phyloP scores from a whole-genome alignment of 2,113 vertebrate species.

The Pagrus major region DNA sequence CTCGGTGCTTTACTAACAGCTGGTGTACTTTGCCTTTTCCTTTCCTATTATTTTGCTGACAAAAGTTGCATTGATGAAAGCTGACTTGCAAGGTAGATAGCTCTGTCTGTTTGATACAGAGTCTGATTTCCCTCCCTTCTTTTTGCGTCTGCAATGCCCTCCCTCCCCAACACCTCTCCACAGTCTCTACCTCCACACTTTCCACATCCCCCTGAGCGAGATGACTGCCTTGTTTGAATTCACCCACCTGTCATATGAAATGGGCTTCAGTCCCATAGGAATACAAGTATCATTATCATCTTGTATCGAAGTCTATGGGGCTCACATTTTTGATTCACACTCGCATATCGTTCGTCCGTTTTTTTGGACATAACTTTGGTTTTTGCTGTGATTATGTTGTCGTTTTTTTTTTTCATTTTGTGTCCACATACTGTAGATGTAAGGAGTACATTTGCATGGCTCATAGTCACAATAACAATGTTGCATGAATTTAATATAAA shows the following conservation, averaged over 20 bases:
- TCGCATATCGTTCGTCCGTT: constrained; percentile 80
- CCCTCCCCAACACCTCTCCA: constrained; percentile 55
- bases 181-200: constrained; percentile 44
- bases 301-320: constrained; percentile 83
- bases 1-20: constrained; percentile 95
- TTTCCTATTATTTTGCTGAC: constrained; percentile 93
- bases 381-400: constrained; percentile 11
- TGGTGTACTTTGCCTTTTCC: constrained; percentile 94
- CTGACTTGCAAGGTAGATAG: constrained; percentile 99
- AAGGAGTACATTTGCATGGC: constrained; percentile 51
- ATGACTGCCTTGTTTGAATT: constrained; percentile 49
- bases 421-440: constrained; percentile 51
- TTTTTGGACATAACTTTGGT: constrained; percentile 61
- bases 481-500: constrained; percentile 47
- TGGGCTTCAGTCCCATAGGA: constrained; percentile 62
- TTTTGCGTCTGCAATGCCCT: constrained; percentile 59
- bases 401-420: constrained; percentile 44
- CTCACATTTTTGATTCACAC: constrained; percentile 82
- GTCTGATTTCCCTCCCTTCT: constrained; percentile 86
- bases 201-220: constrained; percentile 48
- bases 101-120: constrained; percentile 89
- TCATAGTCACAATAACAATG: not conserved
- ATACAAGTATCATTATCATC: constrained; percentile 68
- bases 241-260: constrained; percentile 61
- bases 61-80: constrained; percentile 99